A percentile compares a stretch with the other conserved stretches of the same genome.
Evolutionary conservation across 1,140 invertebrate species (phyloP).

Genomic region (Apis laboriosa): DNA sequence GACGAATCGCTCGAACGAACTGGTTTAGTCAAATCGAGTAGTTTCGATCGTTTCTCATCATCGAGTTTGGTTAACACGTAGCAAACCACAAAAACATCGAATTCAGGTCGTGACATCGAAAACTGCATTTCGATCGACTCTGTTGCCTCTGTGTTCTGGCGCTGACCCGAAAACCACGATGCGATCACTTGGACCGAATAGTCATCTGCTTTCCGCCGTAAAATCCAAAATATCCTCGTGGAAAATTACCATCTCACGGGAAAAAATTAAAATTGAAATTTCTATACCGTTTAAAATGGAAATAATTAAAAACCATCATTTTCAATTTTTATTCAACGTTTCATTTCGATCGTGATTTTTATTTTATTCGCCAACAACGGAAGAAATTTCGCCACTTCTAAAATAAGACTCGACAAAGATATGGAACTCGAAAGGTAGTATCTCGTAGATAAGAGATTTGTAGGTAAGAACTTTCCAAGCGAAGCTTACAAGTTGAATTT

Average conservation of each 20-base stretch:
- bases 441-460: background rate
- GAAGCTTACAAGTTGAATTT: constrained; percentile 1
- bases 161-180: constrained; percentile 64
- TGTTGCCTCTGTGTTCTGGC: constrained; percentile 64
- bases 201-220: background rate
- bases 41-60: constrained; percentile 36
- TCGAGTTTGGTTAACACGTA: constrained; percentile 17
- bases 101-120: constrained; percentile 71
- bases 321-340: background rate
- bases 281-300: no score
- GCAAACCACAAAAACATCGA: constrained; percentile 38
- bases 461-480: background rate
- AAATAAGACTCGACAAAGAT: background rate
- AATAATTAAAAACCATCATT: no score
- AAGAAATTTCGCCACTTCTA: background rate
- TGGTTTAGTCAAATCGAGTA: constrained; percentile 22
- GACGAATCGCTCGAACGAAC: background rate
- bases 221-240: background rate
- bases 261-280: no score
- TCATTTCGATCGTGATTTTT: background rate
- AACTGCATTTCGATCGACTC: constrained; percentile 70
- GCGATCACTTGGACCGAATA: constrained; percentile 11
- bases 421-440: no score
- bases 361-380: background rate
- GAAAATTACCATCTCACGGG: background rate